A percentile compares a stretch with the other conserved stretches of the same genome.
These are phyloP conservation scores for Grallaria varia DNA, from an alignment of 2,113 vertebrate species.

Conservation along the genomic window DNA sequence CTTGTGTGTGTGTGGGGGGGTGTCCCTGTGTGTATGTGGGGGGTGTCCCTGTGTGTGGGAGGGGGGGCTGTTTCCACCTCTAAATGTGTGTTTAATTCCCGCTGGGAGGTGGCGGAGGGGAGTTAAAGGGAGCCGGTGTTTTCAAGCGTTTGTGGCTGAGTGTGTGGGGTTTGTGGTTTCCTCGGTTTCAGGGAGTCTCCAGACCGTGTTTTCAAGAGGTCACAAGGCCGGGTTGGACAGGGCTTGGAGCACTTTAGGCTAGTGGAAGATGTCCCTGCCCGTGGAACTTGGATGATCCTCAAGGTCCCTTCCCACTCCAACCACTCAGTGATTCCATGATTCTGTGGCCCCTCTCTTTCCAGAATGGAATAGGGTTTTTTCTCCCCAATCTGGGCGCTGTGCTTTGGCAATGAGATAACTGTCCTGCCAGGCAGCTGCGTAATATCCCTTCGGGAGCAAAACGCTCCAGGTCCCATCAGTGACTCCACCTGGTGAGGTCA, in stretches of 20 bases:
- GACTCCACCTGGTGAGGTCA: background rate
- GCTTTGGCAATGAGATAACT: background rate
- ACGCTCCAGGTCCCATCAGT: accelerated
- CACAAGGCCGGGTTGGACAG: accelerated
- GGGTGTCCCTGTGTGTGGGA: accelerated
- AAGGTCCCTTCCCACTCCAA: accelerated
- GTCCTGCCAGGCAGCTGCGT: background rate
- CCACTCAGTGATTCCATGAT: accelerated
- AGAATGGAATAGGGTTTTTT: background rate
- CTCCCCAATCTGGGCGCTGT: accelerated
- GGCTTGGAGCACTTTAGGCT: accelerated
- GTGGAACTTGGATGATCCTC: background rate
- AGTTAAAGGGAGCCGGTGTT: background rate
- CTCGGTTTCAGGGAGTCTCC: too few relatives aligned
- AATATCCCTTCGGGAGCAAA: background rate
- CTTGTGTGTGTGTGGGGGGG: too few relatives aligned
- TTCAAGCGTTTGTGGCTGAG: accelerated
- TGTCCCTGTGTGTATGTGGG: too few relatives aligned
- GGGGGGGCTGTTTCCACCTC: background rate
- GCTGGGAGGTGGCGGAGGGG: background rate
- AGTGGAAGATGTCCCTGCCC: background rate
- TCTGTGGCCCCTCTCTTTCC: background rate
- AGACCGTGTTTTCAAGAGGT: accelerated
- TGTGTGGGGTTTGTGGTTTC: accelerated
- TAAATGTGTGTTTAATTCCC: too few relatives aligned